These are phyloP conservation scores for Lepus townsendii DNA, from an alignment of 2,797 vertebrate genomes.

Conservation along the genomic window DNA sequence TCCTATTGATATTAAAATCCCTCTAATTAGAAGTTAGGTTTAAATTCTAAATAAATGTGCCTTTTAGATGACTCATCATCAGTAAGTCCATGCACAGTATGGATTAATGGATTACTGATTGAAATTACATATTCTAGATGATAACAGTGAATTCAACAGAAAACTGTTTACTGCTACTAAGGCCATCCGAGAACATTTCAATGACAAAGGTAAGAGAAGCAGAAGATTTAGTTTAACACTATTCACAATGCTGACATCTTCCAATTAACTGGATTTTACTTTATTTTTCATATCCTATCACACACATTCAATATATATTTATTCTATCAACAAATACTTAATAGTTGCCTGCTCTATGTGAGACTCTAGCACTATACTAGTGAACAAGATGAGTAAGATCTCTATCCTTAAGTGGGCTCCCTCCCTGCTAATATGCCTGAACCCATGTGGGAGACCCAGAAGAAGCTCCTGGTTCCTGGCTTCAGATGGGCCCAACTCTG, in stretches of 20 bases:
- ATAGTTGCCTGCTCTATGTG: neutral
- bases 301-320: neutral
- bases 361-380: neutral
- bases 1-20: neutral
- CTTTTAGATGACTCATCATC: neutral
- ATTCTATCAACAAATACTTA: neutral
- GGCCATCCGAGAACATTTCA: neutral
- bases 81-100: neutral
- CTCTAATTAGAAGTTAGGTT: neutral
- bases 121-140: neutral
- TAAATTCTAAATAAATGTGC: constrained; percentile 25
- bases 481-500: too few species aligned
- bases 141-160: neutral
- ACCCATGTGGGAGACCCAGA: too few species aligned
- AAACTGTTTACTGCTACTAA: neutral
- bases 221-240: constrained; percentile 25
- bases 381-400: neutral
- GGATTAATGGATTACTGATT: neutral
- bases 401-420: neutral
- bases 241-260: neutral
- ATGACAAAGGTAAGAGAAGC: constrained; percentile 5
- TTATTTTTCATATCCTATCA: constrained; percentile 7
- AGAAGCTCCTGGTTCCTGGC: too few species aligned
- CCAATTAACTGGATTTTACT: constrained; percentile 1
- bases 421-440: too few species aligned